Percentiles rank a stretch among this genome's conserved stretches.
These are phyloP conservation scores for Phrynocephalus versicolor DNA, from an alignment of 2,113 vertebrate genomes.

Conservation along the genomic window DNA sequence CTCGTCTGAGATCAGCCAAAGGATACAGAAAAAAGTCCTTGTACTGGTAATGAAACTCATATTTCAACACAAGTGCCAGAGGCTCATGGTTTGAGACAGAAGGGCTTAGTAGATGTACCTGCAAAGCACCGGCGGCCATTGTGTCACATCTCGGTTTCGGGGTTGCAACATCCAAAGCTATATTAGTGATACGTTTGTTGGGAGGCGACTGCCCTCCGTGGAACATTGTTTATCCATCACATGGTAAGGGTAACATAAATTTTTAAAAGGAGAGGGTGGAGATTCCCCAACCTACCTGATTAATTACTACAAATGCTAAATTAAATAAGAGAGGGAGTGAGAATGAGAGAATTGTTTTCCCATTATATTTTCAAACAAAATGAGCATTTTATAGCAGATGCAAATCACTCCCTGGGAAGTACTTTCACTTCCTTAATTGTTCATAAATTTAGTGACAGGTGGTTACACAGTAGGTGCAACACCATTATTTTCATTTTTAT, in stretches of 20 bases:
- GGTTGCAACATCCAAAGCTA: background rate
- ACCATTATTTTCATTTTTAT: slow-evolving; percentile 70
- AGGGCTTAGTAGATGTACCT: background rate
- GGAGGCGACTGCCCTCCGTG: slow-evolving; percentile 3
- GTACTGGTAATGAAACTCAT: background rate
- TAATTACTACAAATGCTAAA: slow-evolving; percentile 64
- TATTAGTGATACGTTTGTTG: background rate
- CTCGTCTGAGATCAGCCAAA: background rate
- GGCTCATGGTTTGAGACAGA: background rate
- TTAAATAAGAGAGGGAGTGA: slow-evolving; percentile 21
- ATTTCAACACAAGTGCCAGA: accelerated
- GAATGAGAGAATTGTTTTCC: slow-evolving; percentile 66
- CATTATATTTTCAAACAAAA: slow-evolving; percentile 67
- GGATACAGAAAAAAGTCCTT: background rate
- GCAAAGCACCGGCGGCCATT: background rate
- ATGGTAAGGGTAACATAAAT: slow-evolving; percentile 20
- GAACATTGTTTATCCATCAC: slow-evolving; percentile 4
- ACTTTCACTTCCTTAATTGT: slow-evolving; percentile 79
- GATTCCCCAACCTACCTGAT: slow-evolving; percentile 48
- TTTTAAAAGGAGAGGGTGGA: background rate
- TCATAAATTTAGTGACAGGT: slow-evolving; percentile 83
- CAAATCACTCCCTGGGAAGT: slow-evolving; percentile 80
- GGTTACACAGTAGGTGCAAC: slow-evolving; percentile 77
- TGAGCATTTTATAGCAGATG: slow-evolving; percentile 67
- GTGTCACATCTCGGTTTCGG: background rate